Evolutionary conservation across 2,113 vertebrate genomes (phyloP).

Genomic region (Nycticorax nycticorax): DNA sequence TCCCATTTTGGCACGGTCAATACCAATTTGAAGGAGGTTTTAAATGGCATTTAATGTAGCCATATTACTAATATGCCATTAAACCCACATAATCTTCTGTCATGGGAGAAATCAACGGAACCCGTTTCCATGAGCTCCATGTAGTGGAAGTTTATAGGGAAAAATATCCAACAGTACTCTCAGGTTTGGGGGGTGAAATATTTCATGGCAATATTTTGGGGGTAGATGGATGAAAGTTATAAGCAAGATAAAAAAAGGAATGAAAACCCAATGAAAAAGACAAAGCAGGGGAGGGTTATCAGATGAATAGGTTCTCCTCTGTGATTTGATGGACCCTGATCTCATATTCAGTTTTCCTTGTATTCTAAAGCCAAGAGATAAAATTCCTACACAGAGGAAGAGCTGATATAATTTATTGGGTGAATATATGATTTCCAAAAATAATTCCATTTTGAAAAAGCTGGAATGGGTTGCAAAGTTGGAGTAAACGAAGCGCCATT

Average conservation of each 20-base stretch:
- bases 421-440: not conserved
- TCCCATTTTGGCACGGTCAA: not conserved
- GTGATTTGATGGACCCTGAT: not conserved
- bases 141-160: not conserved
- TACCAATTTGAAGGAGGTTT: not conserved
- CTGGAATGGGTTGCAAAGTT: not conserved
- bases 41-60: slow-evolving; percentile 3
- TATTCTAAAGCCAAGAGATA: not conserved
- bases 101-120: not conserved
- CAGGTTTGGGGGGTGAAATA: not conserved
- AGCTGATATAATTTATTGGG: not conserved
- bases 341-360: not conserved
- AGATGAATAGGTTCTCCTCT: not conserved
- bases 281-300: not conserved
- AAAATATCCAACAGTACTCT: not conserved
- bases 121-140: not conserved
- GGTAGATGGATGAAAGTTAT: not conserved
- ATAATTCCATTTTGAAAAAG: not conserved
- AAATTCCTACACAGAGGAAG: not conserved
- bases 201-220: not conserved
- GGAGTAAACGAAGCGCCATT: not conserved
- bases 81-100: slow-evolving; percentile 6
- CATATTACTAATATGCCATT: not conserved
- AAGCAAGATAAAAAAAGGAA: not conserved
- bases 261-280: not conserved